These are phyloP conservation scores for Brachynemurus nebulosus DNA, from an alignment of 2,888 invertebrate genomes.

Conservation along the genomic window DNA sequence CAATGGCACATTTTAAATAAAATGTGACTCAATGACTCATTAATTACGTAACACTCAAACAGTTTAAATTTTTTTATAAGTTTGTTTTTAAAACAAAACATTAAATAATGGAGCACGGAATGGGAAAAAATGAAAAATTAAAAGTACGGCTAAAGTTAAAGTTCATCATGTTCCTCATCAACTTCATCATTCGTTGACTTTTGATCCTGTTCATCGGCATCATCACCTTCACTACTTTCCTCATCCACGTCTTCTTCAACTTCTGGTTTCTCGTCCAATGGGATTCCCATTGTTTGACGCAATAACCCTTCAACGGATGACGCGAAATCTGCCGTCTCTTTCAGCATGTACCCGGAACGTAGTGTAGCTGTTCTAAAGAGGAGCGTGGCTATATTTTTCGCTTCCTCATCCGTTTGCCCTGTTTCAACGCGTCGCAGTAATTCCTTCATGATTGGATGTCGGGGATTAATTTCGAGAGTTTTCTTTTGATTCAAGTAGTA, in stretches of 20 bases:
- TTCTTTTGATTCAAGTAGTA: slow-evolving; percentile 92
- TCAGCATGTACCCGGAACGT: slow-evolving; percentile 85
- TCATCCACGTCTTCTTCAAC: slow-evolving; percentile 48
- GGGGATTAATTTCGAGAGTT: slow-evolving; percentile 91
- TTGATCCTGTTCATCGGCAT: slow-evolving; percentile 32
- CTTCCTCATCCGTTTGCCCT: slow-evolving; percentile 61
- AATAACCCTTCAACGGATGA: slow-evolving; percentile 83
- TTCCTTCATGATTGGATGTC: slow-evolving; percentile 91
- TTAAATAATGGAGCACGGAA: neutral
- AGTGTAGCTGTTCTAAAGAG: slow-evolving; percentile 88
- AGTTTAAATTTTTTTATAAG: too few species aligned
- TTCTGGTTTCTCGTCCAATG: slow-evolving; percentile 50
- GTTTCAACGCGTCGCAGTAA: slow-evolving; percentile 68
- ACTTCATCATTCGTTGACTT: slow-evolving; percentile 30
- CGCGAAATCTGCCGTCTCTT: slow-evolving; percentile 78
- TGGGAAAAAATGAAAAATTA: neutral
- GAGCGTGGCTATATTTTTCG: slow-evolving; percentile 74
- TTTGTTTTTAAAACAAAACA: slow-evolving; percentile 2
- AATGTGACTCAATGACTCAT: too few species aligned
- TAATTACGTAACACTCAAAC: too few species aligned
- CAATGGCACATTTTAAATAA: too few species aligned
- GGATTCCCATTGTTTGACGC: slow-evolving; percentile 61
- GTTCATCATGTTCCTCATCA: slow-evolving; percentile 36
- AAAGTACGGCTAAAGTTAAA: slow-evolving; percentile 29
- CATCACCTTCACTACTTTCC: slow-evolving; percentile 30